Base-by-base conservation (phyloP, 2,888 invertebrate species). In the Drosophila antonietae region DNA sequence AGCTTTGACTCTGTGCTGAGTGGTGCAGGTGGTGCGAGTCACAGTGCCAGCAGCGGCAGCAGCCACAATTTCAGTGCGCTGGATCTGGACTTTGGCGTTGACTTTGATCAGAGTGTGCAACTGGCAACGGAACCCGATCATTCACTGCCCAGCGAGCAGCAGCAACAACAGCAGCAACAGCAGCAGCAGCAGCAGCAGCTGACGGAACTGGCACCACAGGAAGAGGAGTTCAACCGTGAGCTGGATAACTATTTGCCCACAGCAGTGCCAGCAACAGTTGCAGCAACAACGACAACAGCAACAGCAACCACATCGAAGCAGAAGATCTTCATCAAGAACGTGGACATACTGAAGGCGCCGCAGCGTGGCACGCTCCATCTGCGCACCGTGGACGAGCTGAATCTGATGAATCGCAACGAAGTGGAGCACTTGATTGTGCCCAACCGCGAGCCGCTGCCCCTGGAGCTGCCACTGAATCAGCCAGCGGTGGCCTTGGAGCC, bases 351-450 rank as follows among this genome's bases (percentile, higher is more conserved):
- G 10, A 91, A 90, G 74, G 87, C 91, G n/a, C 91, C 92, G 9
- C 86, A 90, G 14, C 83, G 90, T 3, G 90, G 90, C n/a, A 91
- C 91, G 0, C 71, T 93, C 2, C 93, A 93, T 65, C 82, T 93
- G 33, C 90, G 93, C 28, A 93, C 93, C 0, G 93, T 93, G 0
- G 93, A 93, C 56, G 93, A 93, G 72, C 73, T 93, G 15, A 93
- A 93, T 78, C 78, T 93, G 39, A 92, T 93, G 92, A 92, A 92
- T 46, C 90, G 91, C 63, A 92, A 90, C 61, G 92, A 93, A 58
- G 92, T 93, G 23, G 91, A 92, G 78, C 91, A 91, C 66, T 69
- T 93, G 14, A 91, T 92, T 55, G 91, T 91, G 18, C 92, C 92
- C 0, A 83, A 92, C 70, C 78, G 91, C 7, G 91, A 91, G 28